phyloP scores from a whole-genome alignment of 2,797 vertebrate species.

The Stomatorhinus walkeri region DNA sequence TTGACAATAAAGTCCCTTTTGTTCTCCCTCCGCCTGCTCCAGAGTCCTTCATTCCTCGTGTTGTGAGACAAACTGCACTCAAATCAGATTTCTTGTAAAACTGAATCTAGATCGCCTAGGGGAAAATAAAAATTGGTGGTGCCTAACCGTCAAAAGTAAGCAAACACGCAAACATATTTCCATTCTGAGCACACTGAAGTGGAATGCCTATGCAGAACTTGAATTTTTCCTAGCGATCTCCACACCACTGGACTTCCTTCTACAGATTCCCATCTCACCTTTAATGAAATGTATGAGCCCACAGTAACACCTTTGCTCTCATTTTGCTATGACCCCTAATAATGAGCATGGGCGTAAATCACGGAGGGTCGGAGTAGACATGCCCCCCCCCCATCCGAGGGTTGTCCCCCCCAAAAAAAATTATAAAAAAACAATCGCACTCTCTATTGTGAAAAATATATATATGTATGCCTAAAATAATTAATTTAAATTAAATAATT shows the following conservation, averaged over 20 bases:
- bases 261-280: background rate
- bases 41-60: background rate
- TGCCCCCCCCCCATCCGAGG: too few relatives aligned
- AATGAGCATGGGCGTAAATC: too few relatives aligned
- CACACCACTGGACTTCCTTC: background rate
- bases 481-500: too few relatives aligned
- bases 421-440: too few relatives aligned
- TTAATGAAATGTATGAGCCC: background rate
- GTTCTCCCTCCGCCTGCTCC: background rate
- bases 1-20: background rate
- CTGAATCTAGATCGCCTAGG: conserved; percentile 39
- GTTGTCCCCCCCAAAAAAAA: too few relatives aligned
- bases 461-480: too few relatives aligned
- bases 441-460: too few relatives aligned
- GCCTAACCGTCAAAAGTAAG: conserved; percentile 37
- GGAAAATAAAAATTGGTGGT: conserved; percentile 32
- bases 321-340: background rate
- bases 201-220: conserved; percentile 27
- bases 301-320: background rate
- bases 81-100: conserved; percentile 34
- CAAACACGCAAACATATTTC: conserved; percentile 20
- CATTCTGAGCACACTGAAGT: conserved; percentile 33
- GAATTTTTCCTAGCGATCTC: background rate
- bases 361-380: too few relatives aligned
- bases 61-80: background rate